Evolutionary conservation across 2,113 vertebrate species (phyloP).

Genomic region (Dendropsophus ebraccatus): DNA sequence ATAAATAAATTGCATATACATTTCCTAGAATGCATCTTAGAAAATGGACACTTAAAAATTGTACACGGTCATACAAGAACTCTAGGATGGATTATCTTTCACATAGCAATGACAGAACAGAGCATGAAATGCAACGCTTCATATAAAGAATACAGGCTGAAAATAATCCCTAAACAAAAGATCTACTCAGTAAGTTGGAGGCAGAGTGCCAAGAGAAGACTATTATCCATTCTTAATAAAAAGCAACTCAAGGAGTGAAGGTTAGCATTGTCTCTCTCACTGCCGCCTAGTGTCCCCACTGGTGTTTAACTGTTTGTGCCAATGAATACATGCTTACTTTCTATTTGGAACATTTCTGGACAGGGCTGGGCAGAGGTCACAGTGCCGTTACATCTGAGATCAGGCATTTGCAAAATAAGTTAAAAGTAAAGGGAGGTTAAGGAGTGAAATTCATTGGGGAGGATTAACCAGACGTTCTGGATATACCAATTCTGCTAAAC

Average conservation of each 20-base stretch:
- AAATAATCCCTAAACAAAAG: neutral
- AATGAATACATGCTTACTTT: neutral
- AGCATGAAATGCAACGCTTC: neutral
- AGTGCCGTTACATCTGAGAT: neutral
- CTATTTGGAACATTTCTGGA: neutral
- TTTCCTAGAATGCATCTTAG: no score
- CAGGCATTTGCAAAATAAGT: neutral
- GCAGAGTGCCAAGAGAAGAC: neutral
- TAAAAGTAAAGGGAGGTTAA: neutral
- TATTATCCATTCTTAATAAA: neutral
- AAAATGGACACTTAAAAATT: neutral
- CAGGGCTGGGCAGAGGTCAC: neutral
- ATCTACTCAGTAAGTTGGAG: neutral
- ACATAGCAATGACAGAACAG: neutral
- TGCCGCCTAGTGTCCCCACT: neutral
- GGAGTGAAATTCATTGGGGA: neutral
- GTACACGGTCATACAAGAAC: neutral
- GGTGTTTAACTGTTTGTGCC: neutral
- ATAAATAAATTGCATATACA: no score
- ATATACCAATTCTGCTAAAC: neutral
- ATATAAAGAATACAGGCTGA: neutral
- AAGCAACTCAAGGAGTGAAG: neutral
- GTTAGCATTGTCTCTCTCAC: neutral
- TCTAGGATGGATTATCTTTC: neutral
- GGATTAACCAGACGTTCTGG: neutral